Evolutionary conservation across 1,140 invertebrate species (phyloP).

Genomic region (Magallana gigas): DNA sequence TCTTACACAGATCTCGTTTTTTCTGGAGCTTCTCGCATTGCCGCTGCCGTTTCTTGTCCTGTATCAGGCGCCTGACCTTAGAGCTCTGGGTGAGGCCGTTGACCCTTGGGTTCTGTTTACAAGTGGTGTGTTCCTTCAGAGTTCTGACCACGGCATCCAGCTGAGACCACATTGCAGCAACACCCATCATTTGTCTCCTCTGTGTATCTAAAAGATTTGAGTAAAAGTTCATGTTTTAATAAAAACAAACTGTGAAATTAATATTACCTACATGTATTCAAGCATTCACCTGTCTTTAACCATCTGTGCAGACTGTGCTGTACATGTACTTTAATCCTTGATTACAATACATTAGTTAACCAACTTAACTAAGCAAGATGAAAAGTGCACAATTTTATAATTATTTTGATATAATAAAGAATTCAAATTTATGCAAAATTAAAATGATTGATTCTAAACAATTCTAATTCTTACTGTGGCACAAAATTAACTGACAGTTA

Average conservation of each 20-base stretch:
- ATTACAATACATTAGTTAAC: too few species aligned
- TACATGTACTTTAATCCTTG: too few species aligned
- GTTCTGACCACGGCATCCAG: constrained; percentile 37
- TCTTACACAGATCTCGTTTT: constrained; percentile 27
- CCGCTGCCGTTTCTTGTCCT: background rate
- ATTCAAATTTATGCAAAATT: too few species aligned
- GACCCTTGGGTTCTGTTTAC: background rate
- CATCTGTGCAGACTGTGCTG: too few species aligned
- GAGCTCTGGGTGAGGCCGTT: background rate
- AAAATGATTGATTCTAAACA: too few species aligned
- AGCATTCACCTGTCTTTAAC: too few species aligned
- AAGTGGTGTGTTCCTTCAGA: constrained; percentile 13
- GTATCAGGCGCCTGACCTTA: background rate
- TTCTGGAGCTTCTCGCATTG: background rate
- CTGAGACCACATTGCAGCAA: background rate
- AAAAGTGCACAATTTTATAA: too few species aligned
- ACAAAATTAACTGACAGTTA: too few species aligned
- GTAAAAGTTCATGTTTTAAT: background rate
- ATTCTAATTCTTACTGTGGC: too few species aligned
- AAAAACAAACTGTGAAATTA: background rate
- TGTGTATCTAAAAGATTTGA: constrained; percentile 29
- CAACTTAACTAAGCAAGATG: too few species aligned
- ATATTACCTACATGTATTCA: too few species aligned
- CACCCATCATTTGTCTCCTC: constrained; percentile 35
- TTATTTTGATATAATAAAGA: too few species aligned